Evolutionary conservation across 2,888 invertebrate genomes (phyloP).

Genomic region (Strigamia transsilvanica): DNA sequence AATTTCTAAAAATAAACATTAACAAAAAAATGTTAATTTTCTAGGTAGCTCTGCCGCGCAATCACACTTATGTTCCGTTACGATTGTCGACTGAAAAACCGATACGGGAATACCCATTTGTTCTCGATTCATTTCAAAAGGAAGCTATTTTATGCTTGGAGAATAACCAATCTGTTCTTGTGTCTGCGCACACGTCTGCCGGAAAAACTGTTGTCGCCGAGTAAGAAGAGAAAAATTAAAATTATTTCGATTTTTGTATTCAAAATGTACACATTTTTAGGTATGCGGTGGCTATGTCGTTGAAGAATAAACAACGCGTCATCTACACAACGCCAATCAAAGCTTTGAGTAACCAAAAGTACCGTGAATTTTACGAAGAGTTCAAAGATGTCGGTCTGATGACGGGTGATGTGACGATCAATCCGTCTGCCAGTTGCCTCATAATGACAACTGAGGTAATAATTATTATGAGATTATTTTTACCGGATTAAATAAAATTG

Average conservation of each 20-base stretch:
- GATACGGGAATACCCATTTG: conserved; percentile 91
- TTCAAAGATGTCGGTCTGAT: conserved; percentile 97
- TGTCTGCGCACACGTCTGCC: conserved; percentile 99
- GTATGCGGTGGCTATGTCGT: conserved; percentile 87
- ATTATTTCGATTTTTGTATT: too few species aligned
- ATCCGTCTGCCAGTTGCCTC: conserved; percentile 95
- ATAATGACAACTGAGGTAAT: conserved; percentile 98
- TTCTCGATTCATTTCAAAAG: conserved; percentile 96
- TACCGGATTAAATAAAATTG: too few species aligned
- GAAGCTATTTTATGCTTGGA: conserved; percentile 96
- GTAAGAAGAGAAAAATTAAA: too few species aligned
- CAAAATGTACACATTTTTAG: too few species aligned
- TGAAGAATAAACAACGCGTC: conserved; percentile 93
- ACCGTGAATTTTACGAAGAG: conserved; percentile 95
- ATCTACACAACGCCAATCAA: conserved; percentile 99
- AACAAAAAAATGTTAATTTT: too few species aligned
- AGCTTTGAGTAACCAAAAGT: conserved; percentile 98
- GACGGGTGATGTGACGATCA: conserved; percentile 99
- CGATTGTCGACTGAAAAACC: conserved; percentile 73
- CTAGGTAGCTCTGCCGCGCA: conserved; percentile 82
- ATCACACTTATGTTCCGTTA: conserved; percentile 77
- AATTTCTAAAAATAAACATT: not conserved
- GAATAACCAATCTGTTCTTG: conserved; percentile 96
- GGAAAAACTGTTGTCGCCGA: conserved; percentile 98
- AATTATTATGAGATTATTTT: not conserved